phyloP scores from a whole-genome alignment of 2,113 vertebrate genomes.

The Nannobrachium achirus region DNA sequence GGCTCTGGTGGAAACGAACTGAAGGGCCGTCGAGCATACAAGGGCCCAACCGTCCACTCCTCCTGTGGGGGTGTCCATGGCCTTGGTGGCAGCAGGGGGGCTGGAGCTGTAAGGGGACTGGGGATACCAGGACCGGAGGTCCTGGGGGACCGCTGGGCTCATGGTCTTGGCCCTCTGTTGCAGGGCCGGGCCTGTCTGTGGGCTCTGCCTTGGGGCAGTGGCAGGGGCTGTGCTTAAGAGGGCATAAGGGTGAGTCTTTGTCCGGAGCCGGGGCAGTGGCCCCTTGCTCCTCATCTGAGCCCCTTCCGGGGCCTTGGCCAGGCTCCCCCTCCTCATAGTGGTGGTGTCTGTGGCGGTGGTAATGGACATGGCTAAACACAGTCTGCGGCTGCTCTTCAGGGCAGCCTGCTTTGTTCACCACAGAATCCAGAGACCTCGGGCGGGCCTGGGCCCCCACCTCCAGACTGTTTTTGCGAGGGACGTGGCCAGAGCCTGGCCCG shows the following conservation, averaged over 20 bases:
- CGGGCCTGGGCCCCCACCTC: conserved; percentile 68
- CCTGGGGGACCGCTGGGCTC: conserved; percentile 46
- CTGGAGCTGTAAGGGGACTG: conserved; percentile 61
- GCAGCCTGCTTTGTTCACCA: conserved; percentile 71
- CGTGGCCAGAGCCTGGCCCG: conserved; percentile 64
- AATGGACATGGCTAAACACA: conserved; percentile 91
- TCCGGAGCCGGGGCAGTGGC: conserved; percentile 53
- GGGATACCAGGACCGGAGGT: conserved; percentile 56
- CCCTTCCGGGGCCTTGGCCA: conserved; percentile 67
- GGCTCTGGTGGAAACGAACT: conserved; percentile 79
- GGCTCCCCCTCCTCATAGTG: conserved; percentile 86
- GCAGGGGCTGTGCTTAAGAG: conserved; percentile 67
- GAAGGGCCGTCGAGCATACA: conserved; percentile 79
- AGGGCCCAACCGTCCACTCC: conserved; percentile 76
- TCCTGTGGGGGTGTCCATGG: conserved; percentile 78
- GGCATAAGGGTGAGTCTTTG: conserved; percentile 72
- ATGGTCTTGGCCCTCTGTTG: conserved; percentile 64
- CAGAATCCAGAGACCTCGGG: conserved; percentile 87
- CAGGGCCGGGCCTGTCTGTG: conserved; percentile 61
- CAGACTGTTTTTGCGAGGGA: conserved; percentile 59
- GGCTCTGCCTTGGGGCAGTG: conserved; percentile 71
- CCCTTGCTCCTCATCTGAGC: conserved; percentile 77
- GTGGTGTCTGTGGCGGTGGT: conserved; percentile 94
- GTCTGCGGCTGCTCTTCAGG: conserved; percentile 80
- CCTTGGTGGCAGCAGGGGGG: conserved; percentile 77